Conservation (phyloP, 2,113 vertebrate genomes). For the Alethe castanea region DNA sequence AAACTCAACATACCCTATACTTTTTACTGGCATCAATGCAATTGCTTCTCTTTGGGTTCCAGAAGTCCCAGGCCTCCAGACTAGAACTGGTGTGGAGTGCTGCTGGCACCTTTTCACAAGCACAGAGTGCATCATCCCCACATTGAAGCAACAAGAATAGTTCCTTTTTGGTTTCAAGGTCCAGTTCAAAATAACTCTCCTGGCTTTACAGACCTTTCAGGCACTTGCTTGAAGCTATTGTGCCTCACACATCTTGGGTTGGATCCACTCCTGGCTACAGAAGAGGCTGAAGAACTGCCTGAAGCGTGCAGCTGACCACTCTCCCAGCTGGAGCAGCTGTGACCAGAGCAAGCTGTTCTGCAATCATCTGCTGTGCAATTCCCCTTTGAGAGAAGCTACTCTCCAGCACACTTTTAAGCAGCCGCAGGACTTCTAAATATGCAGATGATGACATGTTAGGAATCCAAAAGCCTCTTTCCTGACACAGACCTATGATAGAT, state of each 20-base stretch:
- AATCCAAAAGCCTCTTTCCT: background rate
- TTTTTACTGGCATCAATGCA: slow-evolving; percentile 47
- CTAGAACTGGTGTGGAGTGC: background rate
- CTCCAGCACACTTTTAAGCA: background rate
- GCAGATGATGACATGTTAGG: background rate
- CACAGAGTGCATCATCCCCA: background rate
- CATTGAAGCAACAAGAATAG: background rate
- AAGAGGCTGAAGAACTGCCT: background rate
- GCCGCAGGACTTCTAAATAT: background rate
- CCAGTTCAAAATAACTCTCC: background rate
- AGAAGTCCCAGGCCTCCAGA: slow-evolving; percentile 43
- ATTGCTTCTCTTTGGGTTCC: slow-evolving; percentile 27
- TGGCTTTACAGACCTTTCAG: background rate
- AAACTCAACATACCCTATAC: slow-evolving; percentile 37
- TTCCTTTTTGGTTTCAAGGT: slow-evolving; percentile 5
- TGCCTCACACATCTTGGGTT: background rate
- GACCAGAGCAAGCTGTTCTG: background rate
- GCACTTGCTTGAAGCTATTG: background rate
- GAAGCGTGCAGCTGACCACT: background rate
- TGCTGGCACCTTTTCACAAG: slow-evolving; percentile 1
- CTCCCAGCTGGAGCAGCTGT: background rate
- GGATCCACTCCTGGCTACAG: background rate
- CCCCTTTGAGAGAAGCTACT: background rate
- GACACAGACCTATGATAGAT: rapidly evolving
- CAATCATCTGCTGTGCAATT: background rate